Percentiles rank a stretch among this genome's conserved stretches.
These are phyloP conservation scores for Nysson spinosus DNA, from an alignment of 2,888 invertebrate genomes.

Conservation along the genomic window DNA sequence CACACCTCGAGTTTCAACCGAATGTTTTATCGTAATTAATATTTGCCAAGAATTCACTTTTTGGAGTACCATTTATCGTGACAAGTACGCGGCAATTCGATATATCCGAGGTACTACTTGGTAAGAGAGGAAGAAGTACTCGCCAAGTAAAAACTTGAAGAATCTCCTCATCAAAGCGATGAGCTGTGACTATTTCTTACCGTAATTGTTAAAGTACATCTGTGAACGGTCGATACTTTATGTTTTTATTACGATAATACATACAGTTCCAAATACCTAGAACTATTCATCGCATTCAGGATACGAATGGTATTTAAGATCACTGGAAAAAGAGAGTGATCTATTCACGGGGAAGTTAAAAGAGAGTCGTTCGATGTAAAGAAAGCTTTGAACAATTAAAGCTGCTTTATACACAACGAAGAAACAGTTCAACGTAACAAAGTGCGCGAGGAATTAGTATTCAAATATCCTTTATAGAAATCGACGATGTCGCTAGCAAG, in stretches of 20 bases:
- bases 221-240: conserved; percentile 11
- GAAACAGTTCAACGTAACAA: neutral
- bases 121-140: neutral
- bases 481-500: neutral
- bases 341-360: neutral
- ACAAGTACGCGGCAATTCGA: neutral
- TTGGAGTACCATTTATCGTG: neutral
- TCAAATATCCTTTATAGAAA: neutral
- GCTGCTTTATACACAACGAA: neutral
- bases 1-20: neutral
- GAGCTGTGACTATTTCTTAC: conserved; percentile 10
- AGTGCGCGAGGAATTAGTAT: neutral
- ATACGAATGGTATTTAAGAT: conserved; percentile 8
- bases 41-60: neutral
- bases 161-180: conserved; percentile 13
- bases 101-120: neutral
- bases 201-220: conserved; percentile 14
- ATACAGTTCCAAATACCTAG: neutral
- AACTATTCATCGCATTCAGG: neutral
- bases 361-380: neutral
- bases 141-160: conserved; percentile 1
- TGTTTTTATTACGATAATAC: conserved; percentile 6
- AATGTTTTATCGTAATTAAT: conserved; percentile 4
- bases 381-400: conserved; percentile 7
- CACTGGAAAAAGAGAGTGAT: neutral